Evolutionary conservation across 1,140 invertebrate genomes (phyloP), one percentile per base, ranked within the genome.

Genomic region (Drosophila nannoptera): DNA sequence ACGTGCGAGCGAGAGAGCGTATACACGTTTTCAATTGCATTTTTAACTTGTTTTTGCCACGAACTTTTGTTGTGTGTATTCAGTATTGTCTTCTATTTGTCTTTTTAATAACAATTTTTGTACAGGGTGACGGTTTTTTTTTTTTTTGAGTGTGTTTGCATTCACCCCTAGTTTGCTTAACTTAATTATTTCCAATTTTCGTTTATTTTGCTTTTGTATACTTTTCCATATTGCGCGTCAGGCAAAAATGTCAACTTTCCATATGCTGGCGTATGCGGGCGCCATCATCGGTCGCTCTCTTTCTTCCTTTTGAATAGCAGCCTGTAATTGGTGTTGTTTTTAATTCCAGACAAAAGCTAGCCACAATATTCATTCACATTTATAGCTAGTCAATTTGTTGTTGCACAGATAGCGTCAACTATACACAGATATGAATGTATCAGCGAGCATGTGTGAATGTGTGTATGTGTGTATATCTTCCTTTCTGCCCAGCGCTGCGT

Each of bases 21-120:
- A 40, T 55, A 64, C 33, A 74, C 52, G 72, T 71, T 59, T 82
- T 75, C 60, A 81, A 81, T 83, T 83, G 78, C 67, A 83, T 78
- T 67, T 77, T 83, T 74, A 77, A 82, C 43, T 70, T 81, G 59
- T 66, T 75, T 78, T 78, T 58, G 69, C 65, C 45, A 45, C 54
- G 54, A 45, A 62, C 53, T 66, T 77, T 73, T 70, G 65, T 52
- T 70, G n/a, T 61, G 11, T 55, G 29, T 33, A 55, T 50, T 9
- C 45, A 46, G 46, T 43, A 38, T 35, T 36, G 32, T 53, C 14
- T 70, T 55, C 38, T 38, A 48, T 8, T 42, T 55, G 36, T 31
- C 22, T 52, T 64, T 45, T 65, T 67, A 62, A 49, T 45, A 80
- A 75, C 59, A 61, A 75, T 75, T 60, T 14, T 7, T 8, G 7